phyloP scores from a whole-genome alignment of 1,140 invertebrate species.

The Adelges cooleyi region DNA sequence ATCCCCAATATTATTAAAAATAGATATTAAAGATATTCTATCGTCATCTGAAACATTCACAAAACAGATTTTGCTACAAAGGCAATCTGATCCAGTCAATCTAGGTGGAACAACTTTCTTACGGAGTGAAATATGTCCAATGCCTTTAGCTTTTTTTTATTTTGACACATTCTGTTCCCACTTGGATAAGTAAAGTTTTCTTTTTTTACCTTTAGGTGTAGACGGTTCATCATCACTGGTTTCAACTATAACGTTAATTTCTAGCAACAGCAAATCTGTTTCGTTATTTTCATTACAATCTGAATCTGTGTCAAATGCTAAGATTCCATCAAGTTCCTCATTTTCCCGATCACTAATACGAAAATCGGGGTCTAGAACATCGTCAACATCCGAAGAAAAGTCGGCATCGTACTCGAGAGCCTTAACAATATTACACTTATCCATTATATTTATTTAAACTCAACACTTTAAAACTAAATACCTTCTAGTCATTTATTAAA shows the following conservation, averaged over 20 bases:
- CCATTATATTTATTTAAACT: no score
- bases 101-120: neutral
- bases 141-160: neutral
- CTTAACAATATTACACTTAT: neutral
- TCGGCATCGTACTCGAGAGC: neutral
- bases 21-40: neutral
- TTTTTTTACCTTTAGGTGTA: neutral
- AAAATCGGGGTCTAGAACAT: neutral
- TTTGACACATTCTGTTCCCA: no score
- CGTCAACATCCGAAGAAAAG: neutral
- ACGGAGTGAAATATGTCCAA: neutral
- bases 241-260: neutral
- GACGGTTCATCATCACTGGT: neutral
- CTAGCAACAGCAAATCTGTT: neutral
- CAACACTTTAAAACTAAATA: slow-evolving; percentile 10
- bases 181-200: neutral
- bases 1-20: neutral
- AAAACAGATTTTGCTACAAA: neutral
- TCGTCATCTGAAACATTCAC: neutral
- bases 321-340: neutral
- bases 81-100: neutral
- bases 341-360: neutral
- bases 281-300: neutral
- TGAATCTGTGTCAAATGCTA: neutral
- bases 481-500: no score